Evolutionary conservation across 2,888 invertebrate species (phyloP), one percentile per base, ranked within the genome.

Genomic region (Ophioninae sp.): DNA sequence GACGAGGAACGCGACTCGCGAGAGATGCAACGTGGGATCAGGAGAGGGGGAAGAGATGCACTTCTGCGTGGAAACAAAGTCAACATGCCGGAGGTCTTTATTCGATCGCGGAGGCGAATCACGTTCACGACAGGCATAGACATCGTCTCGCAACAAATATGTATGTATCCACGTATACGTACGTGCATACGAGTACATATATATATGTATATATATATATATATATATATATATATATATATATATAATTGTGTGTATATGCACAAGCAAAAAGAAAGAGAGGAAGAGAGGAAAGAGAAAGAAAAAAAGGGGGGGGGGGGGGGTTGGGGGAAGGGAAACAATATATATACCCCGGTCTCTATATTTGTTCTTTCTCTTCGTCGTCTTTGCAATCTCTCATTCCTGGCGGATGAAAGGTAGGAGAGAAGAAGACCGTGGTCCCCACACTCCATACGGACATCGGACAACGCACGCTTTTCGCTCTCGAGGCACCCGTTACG

Each of bases 121-220:
- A 92, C 92, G 92, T 91, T 86, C 89, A 87, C 89, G 87, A 87
- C 89, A 88, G 89, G 89, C 87, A 90, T 88, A 89, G 90, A 91
- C 91, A 90, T 87, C 88, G 89, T 90, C 90, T 89, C 90, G 87
- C 90, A 91, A 92, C 92, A 91, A 92, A 92, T 92, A 92, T 90
- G 90, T 91, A 90, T 90, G 87, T 72, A 77, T 78, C 50, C 74
- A 73, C 30, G 65, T 62, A 44, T 62, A 61, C 57, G 67, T 62
- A 67, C 37, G 17, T 67, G 21, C 17, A 67, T 61, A 50, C 57
- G 39, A n/a, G n/a, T 59, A 59, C 7, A 59, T n/a, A 59, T 20
- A 3, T 59, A 1, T 3, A 30, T 3, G 3, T 23, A 17, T 30
- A 37, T n/a, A 56, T 13, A 30, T 30, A 30, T 30, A 3, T 30